Percentiles rank a stretch among this genome's conserved stretches.
Evolutionary conservation across 2,797 vertebrate genomes (phyloP).

Genomic region (Calcarius lapponicus): DNA sequence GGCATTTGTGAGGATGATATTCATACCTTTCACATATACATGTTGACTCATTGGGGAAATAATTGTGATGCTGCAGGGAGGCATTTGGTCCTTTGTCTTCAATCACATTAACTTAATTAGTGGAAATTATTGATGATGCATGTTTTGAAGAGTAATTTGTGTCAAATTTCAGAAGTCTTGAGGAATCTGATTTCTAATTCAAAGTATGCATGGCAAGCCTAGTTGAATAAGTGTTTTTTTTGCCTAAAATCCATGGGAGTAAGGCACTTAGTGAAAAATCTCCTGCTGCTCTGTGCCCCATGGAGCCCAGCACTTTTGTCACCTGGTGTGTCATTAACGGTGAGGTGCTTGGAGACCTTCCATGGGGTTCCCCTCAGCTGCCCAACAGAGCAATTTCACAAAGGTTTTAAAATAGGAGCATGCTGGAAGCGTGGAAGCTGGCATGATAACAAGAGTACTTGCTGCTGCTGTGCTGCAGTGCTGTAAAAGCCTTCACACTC

Average conservation of each 20-base stretch:
- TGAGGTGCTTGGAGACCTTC: rapidly evolving
- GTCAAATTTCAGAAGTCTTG: not conserved
- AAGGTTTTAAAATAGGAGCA: not conserved
- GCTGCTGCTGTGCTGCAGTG: not conserved
- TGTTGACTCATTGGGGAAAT: not conserved
- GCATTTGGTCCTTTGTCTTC: not conserved
- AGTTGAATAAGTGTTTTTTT: not conserved
- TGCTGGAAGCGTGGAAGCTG: rapidly evolving
- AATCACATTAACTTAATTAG: not conserved
- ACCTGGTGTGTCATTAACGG: not conserved
- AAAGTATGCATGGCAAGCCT: not conserved
- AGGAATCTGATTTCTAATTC: not conserved
- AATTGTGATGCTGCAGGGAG: not conserved
- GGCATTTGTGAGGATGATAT: not conserved
- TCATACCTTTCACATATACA: not conserved
- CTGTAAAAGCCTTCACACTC: not conserved
- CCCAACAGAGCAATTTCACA: not conserved
- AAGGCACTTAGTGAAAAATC: not conserved
- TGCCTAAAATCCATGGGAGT: not conserved
- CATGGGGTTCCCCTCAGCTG: rapidly evolving
- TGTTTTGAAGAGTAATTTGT: not conserved
- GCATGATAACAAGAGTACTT: not conserved
- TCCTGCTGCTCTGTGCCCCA: not conserved
- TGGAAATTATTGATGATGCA: not conserved
- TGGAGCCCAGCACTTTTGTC: not conserved